Evolutionary conservation across 1,140 invertebrate species (phyloP).

Genomic region (Diorhabda sublineata): DNA sequence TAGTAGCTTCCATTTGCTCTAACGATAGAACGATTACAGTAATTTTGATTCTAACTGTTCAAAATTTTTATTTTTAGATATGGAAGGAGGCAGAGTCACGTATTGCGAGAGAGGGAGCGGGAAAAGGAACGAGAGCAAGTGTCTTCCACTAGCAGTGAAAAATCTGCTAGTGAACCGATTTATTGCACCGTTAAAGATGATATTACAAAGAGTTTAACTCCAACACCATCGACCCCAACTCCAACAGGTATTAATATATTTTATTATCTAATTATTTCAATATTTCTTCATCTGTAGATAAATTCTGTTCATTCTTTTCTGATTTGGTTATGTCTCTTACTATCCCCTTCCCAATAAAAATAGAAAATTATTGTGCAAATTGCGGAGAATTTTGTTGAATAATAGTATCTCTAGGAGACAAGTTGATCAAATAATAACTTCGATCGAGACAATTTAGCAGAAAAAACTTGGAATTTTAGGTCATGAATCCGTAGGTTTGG

Average conservation of each 20-base stretch:
- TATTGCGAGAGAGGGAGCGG: constrained; percentile 60
- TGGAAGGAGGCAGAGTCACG: constrained; percentile 73
- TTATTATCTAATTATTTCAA: neutral
- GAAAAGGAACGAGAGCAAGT: constrained; percentile 47
- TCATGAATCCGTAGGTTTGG: constrained; percentile 33
- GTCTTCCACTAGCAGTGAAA: constrained; percentile 38
- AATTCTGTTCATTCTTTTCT: too few species aligned
- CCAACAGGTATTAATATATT: constrained; percentile 10
- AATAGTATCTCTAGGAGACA: too few species aligned
- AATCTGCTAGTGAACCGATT: constrained; percentile 40
- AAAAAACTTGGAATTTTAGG: constrained; percentile 21
- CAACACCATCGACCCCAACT: constrained; percentile 27
- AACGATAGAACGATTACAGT: too few species aligned
- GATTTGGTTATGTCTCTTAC: too few species aligned
- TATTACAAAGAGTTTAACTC: constrained; percentile 36
- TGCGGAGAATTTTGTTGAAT: too few species aligned
- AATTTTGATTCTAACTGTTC: too few species aligned
- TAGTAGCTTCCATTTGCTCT: too few species aligned
- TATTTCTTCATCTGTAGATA: too few species aligned
- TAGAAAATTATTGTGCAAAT: too few species aligned
- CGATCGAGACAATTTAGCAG: too few species aligned
- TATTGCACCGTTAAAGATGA: constrained; percentile 43
- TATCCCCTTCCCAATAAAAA: too few species aligned
- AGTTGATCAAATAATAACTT: too few species aligned
- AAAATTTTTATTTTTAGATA: constrained; percentile 67